These are phyloP conservation scores for Scaptomyza tumidula DNA, from an alignment of 2,888 invertebrate genomes.

Conservation along the genomic window DNA sequence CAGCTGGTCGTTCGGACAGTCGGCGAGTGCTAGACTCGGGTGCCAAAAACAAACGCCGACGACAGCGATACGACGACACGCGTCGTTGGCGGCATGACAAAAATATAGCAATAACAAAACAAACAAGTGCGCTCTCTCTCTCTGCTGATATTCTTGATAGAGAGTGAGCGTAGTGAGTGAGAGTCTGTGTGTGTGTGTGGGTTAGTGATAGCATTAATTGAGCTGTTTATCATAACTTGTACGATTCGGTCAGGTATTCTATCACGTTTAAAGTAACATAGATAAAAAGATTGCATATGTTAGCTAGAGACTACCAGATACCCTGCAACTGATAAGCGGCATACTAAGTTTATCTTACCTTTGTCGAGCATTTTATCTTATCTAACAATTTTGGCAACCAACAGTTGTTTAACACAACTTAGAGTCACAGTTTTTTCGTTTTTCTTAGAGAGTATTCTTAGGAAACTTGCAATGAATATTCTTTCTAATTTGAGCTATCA, in stretches of 20 bases:
- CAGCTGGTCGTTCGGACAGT: constrained; percentile 46
- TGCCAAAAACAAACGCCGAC: constrained; percentile 13
- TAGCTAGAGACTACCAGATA: not conserved
- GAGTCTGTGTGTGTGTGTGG: constrained; percentile 1
- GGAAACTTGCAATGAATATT: not conserved
- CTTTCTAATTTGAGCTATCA: not conserved
- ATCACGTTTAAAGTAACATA: constrained; percentile 12
- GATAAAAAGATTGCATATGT: constrained; percentile 9
- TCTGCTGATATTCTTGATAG: constrained; percentile 16
- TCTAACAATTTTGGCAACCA: not conserved
- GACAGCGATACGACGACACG: constrained; percentile 18
- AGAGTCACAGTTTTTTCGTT: not conserved
- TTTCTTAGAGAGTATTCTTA: not conserved
- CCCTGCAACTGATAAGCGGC: constrained; percentile 5
- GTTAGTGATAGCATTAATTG: constrained; percentile 42
- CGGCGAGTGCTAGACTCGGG: constrained; percentile 13
- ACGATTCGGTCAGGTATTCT: constrained; percentile 25
- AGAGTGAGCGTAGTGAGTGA: not conserved
- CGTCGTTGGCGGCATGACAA: constrained; percentile 40
- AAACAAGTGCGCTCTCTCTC: constrained; percentile 19
- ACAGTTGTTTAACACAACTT: too few relatives aligned
- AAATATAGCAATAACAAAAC: constrained; percentile 17
- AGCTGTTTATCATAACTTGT: constrained; percentile 27
- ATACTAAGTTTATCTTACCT: not conserved
- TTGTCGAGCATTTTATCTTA: constrained; percentile 1